Evolutionary conservation across 2,888 invertebrate species (phyloP).

Genomic region (Sialis lutaria): DNA sequence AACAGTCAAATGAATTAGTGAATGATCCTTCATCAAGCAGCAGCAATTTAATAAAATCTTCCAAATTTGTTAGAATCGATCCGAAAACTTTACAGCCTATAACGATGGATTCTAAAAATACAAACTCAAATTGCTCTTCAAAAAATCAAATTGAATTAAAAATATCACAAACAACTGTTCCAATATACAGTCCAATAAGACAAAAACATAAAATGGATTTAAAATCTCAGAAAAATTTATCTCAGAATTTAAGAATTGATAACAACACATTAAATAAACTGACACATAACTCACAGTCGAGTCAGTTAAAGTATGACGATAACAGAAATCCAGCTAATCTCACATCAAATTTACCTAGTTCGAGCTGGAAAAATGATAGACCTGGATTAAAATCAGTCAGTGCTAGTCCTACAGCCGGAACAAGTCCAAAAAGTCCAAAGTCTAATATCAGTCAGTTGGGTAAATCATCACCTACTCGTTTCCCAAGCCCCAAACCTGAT

Average conservation of each 20-base stretch:
- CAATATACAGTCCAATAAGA: conserved; percentile 26
- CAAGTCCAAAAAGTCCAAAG: conserved; percentile 22
- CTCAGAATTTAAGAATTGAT: conserved; percentile 1
- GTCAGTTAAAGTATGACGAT: neutral
- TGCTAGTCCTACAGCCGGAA: conserved; percentile 10
- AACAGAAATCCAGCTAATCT: too few species aligned
- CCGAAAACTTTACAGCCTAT: conserved; percentile 39
- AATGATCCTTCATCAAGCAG: too few species aligned
- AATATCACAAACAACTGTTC: conserved; percentile 26
- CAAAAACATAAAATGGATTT: conserved; percentile 15
- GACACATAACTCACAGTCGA: neutral
- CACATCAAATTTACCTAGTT: too few species aligned
- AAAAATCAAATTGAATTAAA: conserved; percentile 17
- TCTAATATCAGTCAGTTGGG: conserved; percentile 10
- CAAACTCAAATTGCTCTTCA: conserved; percentile 11
- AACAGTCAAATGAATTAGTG: neutral
- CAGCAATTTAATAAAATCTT: neutral
- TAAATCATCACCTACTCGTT: neutral
- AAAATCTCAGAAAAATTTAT: conserved; percentile 1
- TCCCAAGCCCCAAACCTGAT: conserved; percentile 1
- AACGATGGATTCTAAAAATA: conserved; percentile 21
- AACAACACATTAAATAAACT: neutral
- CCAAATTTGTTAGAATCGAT: conserved; percentile 32
- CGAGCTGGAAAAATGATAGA: neutral
- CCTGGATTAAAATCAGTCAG: neutral